Evolutionary conservation across 2,888 invertebrate species (phyloP).

Genomic region (Rhogogaster chlorosoma): DNA sequence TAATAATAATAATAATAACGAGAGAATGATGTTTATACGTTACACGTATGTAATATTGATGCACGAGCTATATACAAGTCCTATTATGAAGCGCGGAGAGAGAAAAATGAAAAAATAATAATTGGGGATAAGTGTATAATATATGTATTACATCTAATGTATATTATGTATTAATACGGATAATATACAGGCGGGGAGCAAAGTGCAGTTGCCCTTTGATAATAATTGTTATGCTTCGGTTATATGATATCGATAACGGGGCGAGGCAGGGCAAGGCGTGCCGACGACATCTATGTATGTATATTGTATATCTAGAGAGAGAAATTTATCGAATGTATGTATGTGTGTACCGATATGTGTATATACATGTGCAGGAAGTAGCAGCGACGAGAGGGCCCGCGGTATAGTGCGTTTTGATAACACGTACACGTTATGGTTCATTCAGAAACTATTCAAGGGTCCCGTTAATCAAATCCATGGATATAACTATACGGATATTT

Average conservation of each 20-base stretch:
- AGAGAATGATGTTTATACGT: too few relatives aligned
- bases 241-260: conserved; percentile 28
- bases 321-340: not conserved
- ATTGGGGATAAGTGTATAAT: not conserved
- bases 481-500: not conserved
- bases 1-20: too few relatives aligned
- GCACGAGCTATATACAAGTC: too few relatives aligned
- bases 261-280: conserved; percentile 13
- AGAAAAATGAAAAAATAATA: not conserved
- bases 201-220: conserved; percentile 45
- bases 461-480: conserved; percentile 38
- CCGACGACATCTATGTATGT: not conserved
- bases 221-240: conserved; percentile 25
- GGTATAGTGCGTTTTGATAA: conserved; percentile 26
- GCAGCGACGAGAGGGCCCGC: not conserved
- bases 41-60: too few relatives aligned
- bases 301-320: not conserved
- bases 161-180: not conserved
- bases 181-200: not conserved
- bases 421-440: conserved; percentile 25
- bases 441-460: conserved; percentile 11
- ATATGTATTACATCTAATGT: too few relatives aligned
- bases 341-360: not conserved
- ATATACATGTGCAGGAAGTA: not conserved
- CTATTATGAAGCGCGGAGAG: too few relatives aligned